Evolutionary conservation across 2,113 vertebrate genomes (phyloP).

Genomic region (Triplophysa tibetana): DNA sequence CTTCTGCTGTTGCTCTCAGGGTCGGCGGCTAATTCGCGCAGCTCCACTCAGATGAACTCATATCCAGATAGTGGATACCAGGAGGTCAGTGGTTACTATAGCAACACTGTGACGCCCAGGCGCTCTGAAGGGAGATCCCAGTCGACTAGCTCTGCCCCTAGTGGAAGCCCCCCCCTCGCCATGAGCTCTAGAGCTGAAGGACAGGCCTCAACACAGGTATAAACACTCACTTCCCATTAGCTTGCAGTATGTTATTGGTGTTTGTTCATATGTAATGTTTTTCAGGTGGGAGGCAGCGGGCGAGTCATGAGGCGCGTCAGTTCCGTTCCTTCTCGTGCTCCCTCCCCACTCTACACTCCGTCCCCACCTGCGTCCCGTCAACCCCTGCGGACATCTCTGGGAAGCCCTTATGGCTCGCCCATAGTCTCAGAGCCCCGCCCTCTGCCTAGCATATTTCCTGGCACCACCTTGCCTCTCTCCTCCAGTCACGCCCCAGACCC

Average conservation of each 20-base stretch:
- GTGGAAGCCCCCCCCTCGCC: constrained; percentile 76
- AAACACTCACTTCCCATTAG: neutral
- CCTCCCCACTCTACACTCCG: constrained; percentile 85
- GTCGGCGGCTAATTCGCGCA: constrained; percentile 90
- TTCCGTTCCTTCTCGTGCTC: constrained; percentile 91
- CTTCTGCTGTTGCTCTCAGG: constrained; percentile 72
- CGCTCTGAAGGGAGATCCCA: constrained; percentile 78
- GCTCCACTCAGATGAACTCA: constrained; percentile 95
- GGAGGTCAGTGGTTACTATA: constrained; percentile 93
- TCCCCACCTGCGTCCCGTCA: constrained; percentile 86
- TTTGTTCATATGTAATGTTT: constrained; percentile 14
- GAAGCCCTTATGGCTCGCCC: constrained; percentile 87
- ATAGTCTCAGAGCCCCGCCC: constrained; percentile 82
- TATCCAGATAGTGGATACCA: constrained; percentile 98
- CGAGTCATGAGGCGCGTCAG: constrained; percentile 87
- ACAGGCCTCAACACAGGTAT: constrained; percentile 89
- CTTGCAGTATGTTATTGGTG: neutral
- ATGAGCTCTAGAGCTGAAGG: constrained; percentile 89
- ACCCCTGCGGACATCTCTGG: constrained; percentile 86
- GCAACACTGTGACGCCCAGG: constrained; percentile 80
- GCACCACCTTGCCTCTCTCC: constrained; percentile 81
- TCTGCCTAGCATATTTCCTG: constrained; percentile 80
- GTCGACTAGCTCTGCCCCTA: constrained; percentile 76
- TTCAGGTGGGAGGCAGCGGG: constrained; percentile 74
- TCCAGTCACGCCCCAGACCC: constrained; percentile 78